Percentiles rank a stretch among this genome's conserved stretches.
Conservation (phyloP, 2,113 vertebrate genomes). For the Poecile atricapillus region DNA sequence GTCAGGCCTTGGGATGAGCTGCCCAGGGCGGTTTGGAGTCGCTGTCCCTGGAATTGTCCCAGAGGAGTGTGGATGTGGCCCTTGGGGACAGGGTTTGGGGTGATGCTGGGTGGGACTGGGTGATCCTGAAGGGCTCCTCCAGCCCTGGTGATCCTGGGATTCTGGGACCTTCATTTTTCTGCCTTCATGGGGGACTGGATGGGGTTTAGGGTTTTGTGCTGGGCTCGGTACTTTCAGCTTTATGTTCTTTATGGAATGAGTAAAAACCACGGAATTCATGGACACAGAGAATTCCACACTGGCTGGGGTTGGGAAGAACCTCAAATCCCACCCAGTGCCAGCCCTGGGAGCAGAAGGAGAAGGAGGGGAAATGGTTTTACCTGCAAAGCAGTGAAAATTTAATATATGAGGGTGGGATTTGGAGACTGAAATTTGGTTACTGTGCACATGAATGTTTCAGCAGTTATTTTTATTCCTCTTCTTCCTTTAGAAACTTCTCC, state of each 20-base stretch:
- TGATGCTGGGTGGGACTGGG: neutral
- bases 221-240: neutral
- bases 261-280: neutral
- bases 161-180: neutral
- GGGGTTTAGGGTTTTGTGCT: neutral
- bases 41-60: neutral
- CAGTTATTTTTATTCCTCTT: neutral
- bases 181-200: neutral
- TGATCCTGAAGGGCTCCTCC: fast-evolving
- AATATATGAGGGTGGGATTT: neutral
- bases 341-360: neutral
- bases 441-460: neutral
- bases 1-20: neutral
- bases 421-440: neutral
- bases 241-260: neutral
- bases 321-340: fast-evolving
- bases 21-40: neutral
- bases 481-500: neutral
- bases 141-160: neutral
- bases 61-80: neutral
- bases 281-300: neutral
- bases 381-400: neutral
- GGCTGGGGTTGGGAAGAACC: neutral
- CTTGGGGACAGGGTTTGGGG: neutral
- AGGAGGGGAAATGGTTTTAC: neutral